phyloP scores from a whole-genome alignment of 2,888 invertebrate genomes.

The Helleia helle region DNA sequence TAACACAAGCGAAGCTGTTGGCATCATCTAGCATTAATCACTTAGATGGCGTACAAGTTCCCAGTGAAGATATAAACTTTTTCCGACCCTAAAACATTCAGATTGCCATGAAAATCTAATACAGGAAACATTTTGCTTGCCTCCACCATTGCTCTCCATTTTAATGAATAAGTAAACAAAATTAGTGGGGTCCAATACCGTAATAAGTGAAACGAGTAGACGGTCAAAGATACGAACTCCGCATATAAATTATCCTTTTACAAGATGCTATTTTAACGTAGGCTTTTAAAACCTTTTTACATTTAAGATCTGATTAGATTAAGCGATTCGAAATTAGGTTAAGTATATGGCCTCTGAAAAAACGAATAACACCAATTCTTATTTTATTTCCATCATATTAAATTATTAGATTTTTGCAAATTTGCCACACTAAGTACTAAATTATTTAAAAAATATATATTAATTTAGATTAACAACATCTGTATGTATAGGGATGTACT shows the following conservation, averaged over 20 bases:
- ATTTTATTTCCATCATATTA: conserved; percentile 6
- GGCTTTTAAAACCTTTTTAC: conserved; percentile 14
- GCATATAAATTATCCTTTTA: conserved; percentile 26
- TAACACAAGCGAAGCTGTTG: no score
- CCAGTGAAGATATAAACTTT: background rate
- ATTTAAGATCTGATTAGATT: conserved; percentile 35
- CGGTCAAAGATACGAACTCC: conserved; percentile 46
- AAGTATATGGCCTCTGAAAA: background rate
- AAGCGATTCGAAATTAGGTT: conserved; percentile 28
- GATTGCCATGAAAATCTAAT: conserved; percentile 52
- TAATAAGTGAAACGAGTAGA: conserved; percentile 59
- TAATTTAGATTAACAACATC: no score
- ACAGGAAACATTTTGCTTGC: conserved; percentile 42
- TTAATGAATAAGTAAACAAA: conserved; percentile 70
- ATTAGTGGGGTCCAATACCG: conserved; percentile 65
- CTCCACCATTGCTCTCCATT: conserved; percentile 56
- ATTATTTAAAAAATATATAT: no score
- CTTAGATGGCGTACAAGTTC: background rate
- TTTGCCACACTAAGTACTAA: no score
- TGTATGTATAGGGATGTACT: no score
- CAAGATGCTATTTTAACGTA: conserved; percentile 13
- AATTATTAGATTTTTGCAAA: no score
- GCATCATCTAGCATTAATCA: background rate
- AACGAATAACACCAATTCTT: background rate
- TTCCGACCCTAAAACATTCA: conserved; percentile 1